Percentiles rank a stretch among this genome's conserved stretches.
These are phyloP conservation scores for Eilema caniola DNA, from an alignment of 2,888 invertebrate species.

Conservation along the genomic window DNA sequence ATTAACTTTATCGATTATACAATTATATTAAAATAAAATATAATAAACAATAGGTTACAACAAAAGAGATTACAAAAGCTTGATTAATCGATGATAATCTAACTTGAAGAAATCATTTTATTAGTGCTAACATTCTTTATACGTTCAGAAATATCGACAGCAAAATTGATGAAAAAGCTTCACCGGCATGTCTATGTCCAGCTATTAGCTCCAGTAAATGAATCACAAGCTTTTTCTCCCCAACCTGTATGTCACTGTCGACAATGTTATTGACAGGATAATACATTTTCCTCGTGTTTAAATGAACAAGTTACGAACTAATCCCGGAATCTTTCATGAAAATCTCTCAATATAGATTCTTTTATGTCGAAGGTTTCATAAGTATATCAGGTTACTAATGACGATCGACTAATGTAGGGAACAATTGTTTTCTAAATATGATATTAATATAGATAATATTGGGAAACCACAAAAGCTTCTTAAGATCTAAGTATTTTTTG, in stretches of 20 bases:
- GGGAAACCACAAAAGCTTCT: too few relatives aligned
- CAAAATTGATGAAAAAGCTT: slow-evolving; percentile 43
- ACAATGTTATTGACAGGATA: slow-evolving; percentile 28
- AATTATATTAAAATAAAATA: too few relatives aligned
- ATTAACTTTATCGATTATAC: too few relatives aligned
- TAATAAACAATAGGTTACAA: too few relatives aligned
- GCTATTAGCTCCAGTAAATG: slow-evolving; percentile 35
- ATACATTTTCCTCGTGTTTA: slow-evolving; percentile 27
- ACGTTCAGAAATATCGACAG: slow-evolving; percentile 30
- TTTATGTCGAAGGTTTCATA: neutral
- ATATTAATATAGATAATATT: too few relatives aligned
- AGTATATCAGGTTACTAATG: neutral
- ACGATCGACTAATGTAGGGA: neutral
- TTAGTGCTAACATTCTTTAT: slow-evolving; percentile 39
- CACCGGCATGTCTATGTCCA: slow-evolving; percentile 35
- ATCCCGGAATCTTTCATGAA: neutral
- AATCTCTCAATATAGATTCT: neutral
- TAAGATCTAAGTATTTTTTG: too few relatives aligned
- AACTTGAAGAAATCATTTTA: slow-evolving; percentile 35
- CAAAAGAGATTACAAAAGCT: too few relatives aligned
- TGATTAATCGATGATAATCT: too few relatives aligned
- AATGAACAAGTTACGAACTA: neutral
- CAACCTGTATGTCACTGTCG: slow-evolving; percentile 28
- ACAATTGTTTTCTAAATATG: neutral
- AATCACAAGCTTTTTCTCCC: slow-evolving; percentile 38